These are phyloP conservation scores for Anhinga rufa DNA, from an alignment of 2,113 vertebrate genomes.

Conservation along the genomic window DNA sequence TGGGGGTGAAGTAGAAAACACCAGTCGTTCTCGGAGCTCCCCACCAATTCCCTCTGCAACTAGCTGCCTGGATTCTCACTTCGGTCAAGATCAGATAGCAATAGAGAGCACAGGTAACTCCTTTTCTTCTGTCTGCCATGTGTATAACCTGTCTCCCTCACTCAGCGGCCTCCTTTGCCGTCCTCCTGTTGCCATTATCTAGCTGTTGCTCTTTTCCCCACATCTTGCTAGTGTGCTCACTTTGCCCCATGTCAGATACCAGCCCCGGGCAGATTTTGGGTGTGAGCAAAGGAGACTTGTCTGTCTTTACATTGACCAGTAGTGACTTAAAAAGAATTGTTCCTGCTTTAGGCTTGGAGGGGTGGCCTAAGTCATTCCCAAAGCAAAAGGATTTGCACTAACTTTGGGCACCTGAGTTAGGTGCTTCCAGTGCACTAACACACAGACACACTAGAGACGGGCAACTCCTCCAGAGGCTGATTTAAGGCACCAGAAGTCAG, in stretches of 20 bases:
- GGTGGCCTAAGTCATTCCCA: neutral
- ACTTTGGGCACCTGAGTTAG: neutral
- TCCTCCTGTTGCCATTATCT: neutral
- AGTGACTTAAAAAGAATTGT: neutral
- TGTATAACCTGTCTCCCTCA: neutral
- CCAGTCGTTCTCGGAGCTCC: constrained; percentile 63
- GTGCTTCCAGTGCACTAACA: neutral
- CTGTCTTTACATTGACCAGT: neutral
- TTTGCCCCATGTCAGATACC: neutral
- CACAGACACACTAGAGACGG: neutral
- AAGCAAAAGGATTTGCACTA: neutral
- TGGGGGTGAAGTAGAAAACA: constrained; percentile 75
- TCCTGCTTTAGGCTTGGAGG: neutral
- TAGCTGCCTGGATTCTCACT: constrained; percentile 65
- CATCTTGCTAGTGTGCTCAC: neutral
- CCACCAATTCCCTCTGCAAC: constrained; percentile 64
- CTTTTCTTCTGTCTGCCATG: neutral
- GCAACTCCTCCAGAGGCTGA: neutral
- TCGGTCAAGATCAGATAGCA: constrained; percentile 69
- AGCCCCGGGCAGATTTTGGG: neutral
- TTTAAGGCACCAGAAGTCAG: neutral
- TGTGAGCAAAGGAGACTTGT: neutral
- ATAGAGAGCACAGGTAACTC: constrained; percentile 72
- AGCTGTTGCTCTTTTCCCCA: neutral
- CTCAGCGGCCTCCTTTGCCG: neutral